These are phyloP conservation scores for Paramuricea clavata DNA, from an alignment of 92 coral and sea anemone species.

Conservation along the genomic window DNA sequence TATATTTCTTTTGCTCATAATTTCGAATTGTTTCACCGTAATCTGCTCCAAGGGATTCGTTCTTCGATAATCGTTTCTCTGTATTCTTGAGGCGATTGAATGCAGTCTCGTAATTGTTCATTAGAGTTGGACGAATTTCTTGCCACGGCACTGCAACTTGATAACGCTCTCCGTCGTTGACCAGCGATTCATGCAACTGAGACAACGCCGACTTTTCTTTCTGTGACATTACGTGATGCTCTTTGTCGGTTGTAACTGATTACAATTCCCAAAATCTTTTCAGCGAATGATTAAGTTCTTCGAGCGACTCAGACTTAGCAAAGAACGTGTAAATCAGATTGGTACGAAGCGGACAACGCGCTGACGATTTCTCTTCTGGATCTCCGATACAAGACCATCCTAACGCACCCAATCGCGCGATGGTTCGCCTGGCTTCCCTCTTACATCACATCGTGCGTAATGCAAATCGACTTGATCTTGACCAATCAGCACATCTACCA, in stretches of 20 bases:
- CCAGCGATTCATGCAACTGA: not conserved
- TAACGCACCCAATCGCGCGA: slow-evolving; percentile 1
- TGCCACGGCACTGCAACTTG: not conserved
- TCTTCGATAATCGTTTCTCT: not conserved
- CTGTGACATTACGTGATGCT: no score
- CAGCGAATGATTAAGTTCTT: not conserved
- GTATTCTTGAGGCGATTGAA: not conserved
- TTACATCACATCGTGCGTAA: slow-evolving; percentile 25
- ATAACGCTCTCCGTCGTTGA: not conserved
- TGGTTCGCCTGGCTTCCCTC: slow-evolving; percentile 1
- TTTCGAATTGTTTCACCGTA: no score
- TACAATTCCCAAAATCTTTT: not conserved
- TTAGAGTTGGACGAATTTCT: not conserved
- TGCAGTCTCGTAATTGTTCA: slow-evolving; percentile 1
- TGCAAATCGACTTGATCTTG: slow-evolving; percentile 32
- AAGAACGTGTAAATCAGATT: not conserved
- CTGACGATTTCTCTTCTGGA: not conserved
- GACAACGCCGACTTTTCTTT: slow-evolving; percentile 13
- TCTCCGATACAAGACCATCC: slow-evolving; percentile 14
- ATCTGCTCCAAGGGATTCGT: not conserved
- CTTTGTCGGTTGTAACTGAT: no score
- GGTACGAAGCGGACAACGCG: not conserved
- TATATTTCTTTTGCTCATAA: slow-evolving; percentile 22
- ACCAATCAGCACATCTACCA: not conserved
- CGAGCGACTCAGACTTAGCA: not conserved